Conservation (phyloP, 2,888 invertebrate genomes). For the Eupsilia transversa region DNA sequence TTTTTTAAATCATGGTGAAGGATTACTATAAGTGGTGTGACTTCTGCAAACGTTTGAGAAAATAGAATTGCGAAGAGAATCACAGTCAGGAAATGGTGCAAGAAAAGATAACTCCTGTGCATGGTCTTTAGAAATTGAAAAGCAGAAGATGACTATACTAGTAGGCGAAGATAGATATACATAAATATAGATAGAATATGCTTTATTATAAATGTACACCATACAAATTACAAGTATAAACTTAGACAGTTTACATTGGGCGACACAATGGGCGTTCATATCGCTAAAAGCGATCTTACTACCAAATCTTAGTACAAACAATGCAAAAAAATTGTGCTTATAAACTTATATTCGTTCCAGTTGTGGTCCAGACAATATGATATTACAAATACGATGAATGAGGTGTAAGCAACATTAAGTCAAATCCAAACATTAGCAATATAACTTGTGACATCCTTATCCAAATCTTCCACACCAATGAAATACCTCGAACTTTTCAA, state of each 20-base stretch:
- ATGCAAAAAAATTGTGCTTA: background rate
- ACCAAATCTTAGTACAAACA: background rate
- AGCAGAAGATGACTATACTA: background rate
- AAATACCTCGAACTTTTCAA: background rate
- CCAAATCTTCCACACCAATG: background rate
- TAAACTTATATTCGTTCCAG: background rate
- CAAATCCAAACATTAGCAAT: background rate
- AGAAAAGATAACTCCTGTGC: too few relatives aligned
- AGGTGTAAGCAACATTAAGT: background rate
- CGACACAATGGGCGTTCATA: too few relatives aligned
- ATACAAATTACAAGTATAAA: too few relatives aligned
- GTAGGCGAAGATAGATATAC: background rate
- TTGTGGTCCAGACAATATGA: background rate
- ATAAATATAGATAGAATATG: too few relatives aligned
- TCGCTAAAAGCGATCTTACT: too few relatives aligned
- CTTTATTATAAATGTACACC: too few relatives aligned
- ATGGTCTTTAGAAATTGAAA: background rate
- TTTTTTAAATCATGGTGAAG: constrained; percentile 9
- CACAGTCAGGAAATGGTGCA: background rate
- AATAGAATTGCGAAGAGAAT: background rate
- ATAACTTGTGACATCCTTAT: constrained; percentile 7
- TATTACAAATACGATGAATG: background rate
- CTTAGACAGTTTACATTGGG: too few relatives aligned
- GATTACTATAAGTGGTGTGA: background rate
- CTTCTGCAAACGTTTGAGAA: background rate